Evolutionary conservation across 2,888 invertebrate genomes (phyloP), one percentile per base, ranked within the genome.

Genomic region (Perithous albicinctus): DNA sequence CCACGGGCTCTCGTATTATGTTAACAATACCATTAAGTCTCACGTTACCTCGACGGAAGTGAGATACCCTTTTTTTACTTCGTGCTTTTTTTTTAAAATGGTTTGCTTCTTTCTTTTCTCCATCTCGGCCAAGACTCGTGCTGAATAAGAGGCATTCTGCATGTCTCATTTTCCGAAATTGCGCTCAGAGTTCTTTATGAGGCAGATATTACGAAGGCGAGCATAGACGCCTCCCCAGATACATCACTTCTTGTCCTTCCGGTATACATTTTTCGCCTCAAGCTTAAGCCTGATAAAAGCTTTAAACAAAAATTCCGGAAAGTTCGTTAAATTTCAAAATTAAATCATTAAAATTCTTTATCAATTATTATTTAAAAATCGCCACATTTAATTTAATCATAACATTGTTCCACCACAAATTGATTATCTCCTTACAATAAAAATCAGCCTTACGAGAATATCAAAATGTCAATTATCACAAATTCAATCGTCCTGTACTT

Each of bases 131-230:
- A 51, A 67, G 51, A 64, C 67, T 51, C 56, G 48, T 20, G 29
- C 46, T 41, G 51, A 48, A 64, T 46, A 72, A 18, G 56, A 78
- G 48, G 74, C 64, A 66, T 77, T 74, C 76, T 56, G 63, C 64
- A 59, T 18, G 54, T 69, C 72, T 63, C 75, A 73, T 66, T 85
- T 86, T 87, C 87, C 88, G 87, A 90, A 91, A 91, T 91, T 90
- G 86, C 90, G 84, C 85, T 89, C 89, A 88, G 90, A 88, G 89
- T 88, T 91, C 89, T 89, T 90, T 87, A 61, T 74, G 67, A 76
- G 70, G 76, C 75, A 73, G 79, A 83, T 78, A 79, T 80, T 76
- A 81, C 75, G 32, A 46, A 54, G 63, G 15, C 63, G 41, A 54
- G 48, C 51, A 18, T 51, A 61, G 56, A 67, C 23, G 20, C 48